Conservation (phyloP, 2,888 invertebrate species). For the Philereme vetulata region DNA sequence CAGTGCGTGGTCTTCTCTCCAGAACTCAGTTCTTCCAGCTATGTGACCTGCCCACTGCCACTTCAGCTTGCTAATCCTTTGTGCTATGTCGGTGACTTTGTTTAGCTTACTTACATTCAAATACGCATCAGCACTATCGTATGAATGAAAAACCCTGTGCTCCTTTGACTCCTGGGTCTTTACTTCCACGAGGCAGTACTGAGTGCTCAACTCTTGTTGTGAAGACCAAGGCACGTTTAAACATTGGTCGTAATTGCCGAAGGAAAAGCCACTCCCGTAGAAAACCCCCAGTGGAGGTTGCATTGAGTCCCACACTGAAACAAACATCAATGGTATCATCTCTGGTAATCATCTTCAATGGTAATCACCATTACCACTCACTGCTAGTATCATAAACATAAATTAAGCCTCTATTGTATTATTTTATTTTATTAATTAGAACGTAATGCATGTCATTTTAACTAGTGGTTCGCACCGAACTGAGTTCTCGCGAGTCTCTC, state of each 20-base stretch:
- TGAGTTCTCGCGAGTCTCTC: too few species aligned
- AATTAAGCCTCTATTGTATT: neutral
- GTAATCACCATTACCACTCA: neutral
- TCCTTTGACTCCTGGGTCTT: constrained; percentile 3
- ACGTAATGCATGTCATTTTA: too few species aligned
- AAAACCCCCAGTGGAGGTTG: constrained; percentile 50
- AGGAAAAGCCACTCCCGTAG: constrained; percentile 44
- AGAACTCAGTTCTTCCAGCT: too few species aligned
- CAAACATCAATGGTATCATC: too few species aligned
- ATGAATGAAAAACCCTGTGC: constrained; percentile 26
- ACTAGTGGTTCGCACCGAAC: too few species aligned
- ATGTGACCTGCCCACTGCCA: too few species aligned
- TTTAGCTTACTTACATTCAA: constrained; percentile 36
- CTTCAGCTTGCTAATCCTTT: too few species aligned
- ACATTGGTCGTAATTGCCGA: constrained; percentile 58
- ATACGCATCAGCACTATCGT: constrained; percentile 38
- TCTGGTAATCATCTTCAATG: too few species aligned
- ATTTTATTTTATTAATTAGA: too few species aligned
- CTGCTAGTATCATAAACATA: neutral
- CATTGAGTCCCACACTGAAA: constrained; percentile 56
- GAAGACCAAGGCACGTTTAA: constrained; percentile 43
- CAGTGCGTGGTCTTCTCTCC: too few species aligned
- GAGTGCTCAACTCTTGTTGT: constrained; percentile 41
- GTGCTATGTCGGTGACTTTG: too few species aligned
- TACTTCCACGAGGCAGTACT: constrained; percentile 55